Conservation (phyloP, 2,113 vertebrate genomes). For the mouse (Mus musculus) region DNA sequence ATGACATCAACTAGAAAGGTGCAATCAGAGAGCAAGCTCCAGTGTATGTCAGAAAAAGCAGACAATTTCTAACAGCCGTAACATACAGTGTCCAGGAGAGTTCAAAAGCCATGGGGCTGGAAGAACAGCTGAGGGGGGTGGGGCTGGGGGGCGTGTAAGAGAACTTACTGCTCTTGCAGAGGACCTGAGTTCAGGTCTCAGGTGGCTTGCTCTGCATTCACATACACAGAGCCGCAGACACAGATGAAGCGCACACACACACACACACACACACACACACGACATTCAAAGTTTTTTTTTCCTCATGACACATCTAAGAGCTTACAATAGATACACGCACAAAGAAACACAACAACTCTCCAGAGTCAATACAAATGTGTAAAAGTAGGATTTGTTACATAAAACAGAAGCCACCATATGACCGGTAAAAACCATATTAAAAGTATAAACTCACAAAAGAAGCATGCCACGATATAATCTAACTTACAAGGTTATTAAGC, state of each 20-base stretch:
- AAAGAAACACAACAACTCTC: neutral
- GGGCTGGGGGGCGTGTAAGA: neutral
- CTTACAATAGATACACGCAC: neutral
- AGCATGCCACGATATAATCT: neutral
- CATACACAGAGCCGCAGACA: neutral
- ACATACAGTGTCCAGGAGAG: neutral
- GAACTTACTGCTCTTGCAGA: neutral
- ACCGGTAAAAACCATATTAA: conserved; percentile 21
- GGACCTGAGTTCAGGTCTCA: neutral
- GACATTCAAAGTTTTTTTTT: neutral
- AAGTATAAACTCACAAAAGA: neutral
- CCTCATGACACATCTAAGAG: conserved; percentile 6
- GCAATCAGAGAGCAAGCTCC: conserved; percentile 11
- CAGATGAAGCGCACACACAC: neutral
- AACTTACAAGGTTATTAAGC: neutral
- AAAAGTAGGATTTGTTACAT: conserved; percentile 18
- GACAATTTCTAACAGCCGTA: conserved; percentile 20
- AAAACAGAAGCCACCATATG: conserved; percentile 5
- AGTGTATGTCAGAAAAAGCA: neutral
- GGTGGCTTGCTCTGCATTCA: neutral
- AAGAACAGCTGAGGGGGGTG: neutral
- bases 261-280: neutral
- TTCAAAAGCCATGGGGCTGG: neutral
- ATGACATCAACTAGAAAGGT: conserved; percentile 29
- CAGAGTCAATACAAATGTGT: conserved; percentile 15